Evolutionary conservation across 2,797 vertebrate species (phyloP).

Genomic region (Octomys mimax): DNA sequence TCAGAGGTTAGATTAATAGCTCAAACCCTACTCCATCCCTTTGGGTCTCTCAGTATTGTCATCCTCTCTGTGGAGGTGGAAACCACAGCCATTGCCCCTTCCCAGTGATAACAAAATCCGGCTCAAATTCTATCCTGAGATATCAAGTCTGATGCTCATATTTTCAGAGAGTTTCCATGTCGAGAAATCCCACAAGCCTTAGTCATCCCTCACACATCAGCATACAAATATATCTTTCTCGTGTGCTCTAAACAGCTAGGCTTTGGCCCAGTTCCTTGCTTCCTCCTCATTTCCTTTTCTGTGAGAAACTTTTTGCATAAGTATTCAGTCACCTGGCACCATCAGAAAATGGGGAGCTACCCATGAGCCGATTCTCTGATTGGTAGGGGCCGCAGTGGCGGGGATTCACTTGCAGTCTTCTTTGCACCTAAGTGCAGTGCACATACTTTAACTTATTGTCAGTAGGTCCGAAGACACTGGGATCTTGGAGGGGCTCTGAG

Average conservation of each 20-base stretch:
- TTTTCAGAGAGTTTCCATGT: slow-evolving; percentile 68
- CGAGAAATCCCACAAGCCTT: slow-evolving; percentile 76
- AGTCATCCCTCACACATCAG: slow-evolving; percentile 75
- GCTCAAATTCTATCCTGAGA: neutral
- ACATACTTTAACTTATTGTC: neutral
- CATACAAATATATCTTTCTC: slow-evolving; percentile 71
- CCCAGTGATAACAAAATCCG: neutral
- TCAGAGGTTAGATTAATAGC: neutral
- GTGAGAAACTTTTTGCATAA: neutral
- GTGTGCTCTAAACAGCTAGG: slow-evolving; percentile 64
- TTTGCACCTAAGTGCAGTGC: neutral
- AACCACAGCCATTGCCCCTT: neutral
- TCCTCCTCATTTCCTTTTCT: slow-evolving; percentile 60
- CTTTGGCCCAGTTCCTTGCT: slow-evolving; percentile 59
- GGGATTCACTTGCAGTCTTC: neutral
- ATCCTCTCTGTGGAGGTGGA: neutral
- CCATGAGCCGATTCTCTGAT: neutral
- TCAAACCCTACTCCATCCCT: too few species aligned
- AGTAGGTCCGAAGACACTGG: neutral
- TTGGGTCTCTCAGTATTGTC: neutral
- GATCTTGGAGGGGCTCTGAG: neutral
- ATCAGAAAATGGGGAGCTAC: neutral
- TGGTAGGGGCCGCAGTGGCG: neutral
- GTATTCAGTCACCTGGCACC: neutral
- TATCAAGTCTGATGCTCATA: slow-evolving; percentile 73